Evolutionary conservation across 2,888 invertebrate species (phyloP), one percentile per base, ranked within the genome.

Genomic region (Noctua fimbriata): DNA sequence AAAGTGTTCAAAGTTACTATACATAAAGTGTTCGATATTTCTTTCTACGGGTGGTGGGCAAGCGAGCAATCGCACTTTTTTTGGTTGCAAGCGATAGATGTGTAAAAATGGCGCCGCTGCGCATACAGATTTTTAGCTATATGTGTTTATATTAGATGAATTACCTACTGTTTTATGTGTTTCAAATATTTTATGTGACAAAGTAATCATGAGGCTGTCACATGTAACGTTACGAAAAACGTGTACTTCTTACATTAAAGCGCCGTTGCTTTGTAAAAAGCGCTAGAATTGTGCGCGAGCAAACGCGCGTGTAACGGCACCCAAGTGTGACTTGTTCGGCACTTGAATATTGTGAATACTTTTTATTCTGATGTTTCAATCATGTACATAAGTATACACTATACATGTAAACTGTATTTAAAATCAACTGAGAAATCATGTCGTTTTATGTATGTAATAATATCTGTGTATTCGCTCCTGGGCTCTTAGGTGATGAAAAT

Each of bases 1-100:
- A 32, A 75, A 32, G 52, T 66, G 66, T 66, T 24, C 41, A 28
- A 21, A 66, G n/a, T 66, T 65, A 41, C 7, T 66, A 66, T 21
- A 44, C 16, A 66, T 41, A 44, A 55, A 47, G 44, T 55, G 21
- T n/a, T 21, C 18, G 21, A 47, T 58, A n/a, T 47, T 12, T 55
- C n/a, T 47, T 44, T 24, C n/a, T 16, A 67, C 5, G n/a, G 24
- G n/a, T 44, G n/a, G 65, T 65, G 63, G 4, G n/a, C 58, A 41
- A 80, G 32, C 41, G 60, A 81, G 32, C 79, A 81, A 28, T 49
- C 79, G 55, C 60, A 44, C 67, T 58, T 67, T 66, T 49, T 14
- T 49, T 55, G 7, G 1, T 44, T 44, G 21, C 44, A 24, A 21
- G 60, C 9, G n/a, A 12, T 12, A 7, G 21, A 18, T 24, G n/a